Evolutionary conservation across 2,797 vertebrate genomes (phyloP), one percentile per base, ranked within the genome.

Genomic region (Poeciliopsis presidionis): DNA sequence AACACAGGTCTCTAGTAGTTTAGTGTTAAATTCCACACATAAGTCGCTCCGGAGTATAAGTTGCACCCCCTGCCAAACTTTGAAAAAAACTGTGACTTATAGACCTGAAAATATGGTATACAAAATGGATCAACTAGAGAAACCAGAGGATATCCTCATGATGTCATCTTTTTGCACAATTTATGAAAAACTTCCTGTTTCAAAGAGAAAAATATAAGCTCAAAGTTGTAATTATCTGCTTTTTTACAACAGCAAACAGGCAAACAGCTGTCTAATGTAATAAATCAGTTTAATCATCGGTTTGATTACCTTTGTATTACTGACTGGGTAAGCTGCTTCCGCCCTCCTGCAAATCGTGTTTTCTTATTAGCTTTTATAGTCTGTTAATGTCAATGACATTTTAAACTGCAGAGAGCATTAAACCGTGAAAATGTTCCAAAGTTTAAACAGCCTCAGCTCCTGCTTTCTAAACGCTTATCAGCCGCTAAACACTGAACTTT

Each of bases 391-490:
- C 33, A 22, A 65, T 22, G 63, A 65, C 63, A 65, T 65, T 65
- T 22, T 20, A 65, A 65, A 22, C 33, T 65, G 61, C 33, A 39
- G 61, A 20, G 20, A 11, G 63, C 63, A 39, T 65, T 22, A 65
- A 39, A 39, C 18, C 36, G 33, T 65, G 63, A 47, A 72, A 30
- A 30, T 8, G 8, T 2, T 51, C 47, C 14, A 28, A 22, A 36
- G 25, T 69, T 53, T 36, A 36, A 28, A 47, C 6, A 30, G 45
- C 70, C 22, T 45, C 2, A 30, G 1, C 11, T 74, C 8, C 46
- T 69, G 53, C 72, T 41, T 81, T 81, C 7, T 51, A 75, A 86
- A 86, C 78, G 74, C 45, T 47, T 53, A 59, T 55, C 46, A 78
- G 33, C 30, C 0, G 4, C 33, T 80, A 12, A 59, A 49, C n/a